Evolutionary conservation across 1,140 invertebrate species (phyloP).

Genomic region (Nasonia giraulti): DNA sequence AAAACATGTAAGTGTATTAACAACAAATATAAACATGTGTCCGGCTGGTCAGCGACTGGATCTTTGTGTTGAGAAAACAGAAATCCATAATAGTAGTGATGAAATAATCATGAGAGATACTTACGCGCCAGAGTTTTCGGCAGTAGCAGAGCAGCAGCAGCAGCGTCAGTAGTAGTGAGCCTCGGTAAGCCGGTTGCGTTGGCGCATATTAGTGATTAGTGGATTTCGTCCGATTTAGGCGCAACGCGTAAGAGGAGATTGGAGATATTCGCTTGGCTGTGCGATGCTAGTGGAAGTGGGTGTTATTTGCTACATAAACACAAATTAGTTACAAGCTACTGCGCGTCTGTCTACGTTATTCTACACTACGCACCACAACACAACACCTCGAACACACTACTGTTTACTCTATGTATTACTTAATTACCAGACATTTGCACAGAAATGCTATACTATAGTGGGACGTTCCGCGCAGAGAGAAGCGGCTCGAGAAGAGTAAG

Average conservation of each 20-base stretch:
- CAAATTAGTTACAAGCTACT: conserved; percentile 75
- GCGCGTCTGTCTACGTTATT: background rate
- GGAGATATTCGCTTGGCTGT: conserved; percentile 33
- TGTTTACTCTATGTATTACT: background rate
- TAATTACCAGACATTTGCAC: background rate
- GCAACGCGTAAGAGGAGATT: conserved; percentile 38
- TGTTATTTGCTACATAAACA: conserved; percentile 74
- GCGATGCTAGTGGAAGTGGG: conserved; percentile 66
- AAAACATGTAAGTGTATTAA: too few species aligned
- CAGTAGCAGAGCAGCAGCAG: too few species aligned
- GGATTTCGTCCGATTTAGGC: conserved; percentile 67
- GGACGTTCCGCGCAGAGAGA: conserved; percentile 14
- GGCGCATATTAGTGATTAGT: conserved; percentile 73
- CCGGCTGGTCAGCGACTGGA: too few species aligned
- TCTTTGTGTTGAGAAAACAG: background rate
- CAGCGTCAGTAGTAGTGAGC: conserved; percentile 47
- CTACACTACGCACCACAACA: too few species aligned
- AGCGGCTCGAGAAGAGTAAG: background rate
- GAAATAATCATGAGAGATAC: conserved; percentile 47
- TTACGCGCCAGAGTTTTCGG: conserved; percentile 53
- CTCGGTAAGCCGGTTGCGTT: conserved; percentile 65
- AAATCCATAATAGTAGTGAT: too few species aligned
- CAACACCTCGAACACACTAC: background rate
- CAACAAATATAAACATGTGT: too few species aligned
- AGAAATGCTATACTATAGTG: background rate